phyloP scores from a whole-genome alignment of 2,888 invertebrate genomes.

The Cephus pulcher region DNA sequence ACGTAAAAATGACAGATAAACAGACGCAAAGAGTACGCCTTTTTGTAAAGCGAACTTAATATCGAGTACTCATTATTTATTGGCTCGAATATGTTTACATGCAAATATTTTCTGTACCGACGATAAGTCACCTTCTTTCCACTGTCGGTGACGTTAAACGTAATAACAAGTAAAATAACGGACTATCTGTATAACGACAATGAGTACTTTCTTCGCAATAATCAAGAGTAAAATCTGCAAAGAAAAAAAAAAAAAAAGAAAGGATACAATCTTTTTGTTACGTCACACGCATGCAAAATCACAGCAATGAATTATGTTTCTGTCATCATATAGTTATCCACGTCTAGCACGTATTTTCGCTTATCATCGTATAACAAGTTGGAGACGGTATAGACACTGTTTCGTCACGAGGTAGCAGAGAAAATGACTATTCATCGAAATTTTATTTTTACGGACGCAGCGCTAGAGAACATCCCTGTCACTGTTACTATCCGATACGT shows the following conservation, averaged over 20 bases:
- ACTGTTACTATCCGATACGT: conserved; percentile 26
- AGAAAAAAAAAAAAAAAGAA: too few relatives aligned
- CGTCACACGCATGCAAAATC: background rate
- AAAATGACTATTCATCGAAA: background rate
- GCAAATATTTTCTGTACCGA: background rate
- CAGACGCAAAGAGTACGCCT: background rate
- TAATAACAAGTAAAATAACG: background rate
- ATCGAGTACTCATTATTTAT: background rate
- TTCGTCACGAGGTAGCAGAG: background rate
- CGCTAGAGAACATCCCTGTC: conserved; percentile 42
- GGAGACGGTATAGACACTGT: background rate
- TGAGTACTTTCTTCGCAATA: background rate
- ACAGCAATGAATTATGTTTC: background rate
- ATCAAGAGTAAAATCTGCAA: background rate
- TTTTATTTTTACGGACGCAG: conserved; percentile 49
- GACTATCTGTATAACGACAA: background rate
- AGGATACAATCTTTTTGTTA: too few relatives aligned
- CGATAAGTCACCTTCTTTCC: background rate
- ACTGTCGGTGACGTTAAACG: background rate
- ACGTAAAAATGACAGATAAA: background rate
- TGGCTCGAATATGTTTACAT: background rate
- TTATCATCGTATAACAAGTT: background rate
- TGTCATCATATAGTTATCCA: too few relatives aligned
- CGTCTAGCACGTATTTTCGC: too few relatives aligned
- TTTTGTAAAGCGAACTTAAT: background rate